Evolutionary conservation across 1,140 invertebrate species (phyloP).

Genomic region (Micrasema longulum): DNA sequence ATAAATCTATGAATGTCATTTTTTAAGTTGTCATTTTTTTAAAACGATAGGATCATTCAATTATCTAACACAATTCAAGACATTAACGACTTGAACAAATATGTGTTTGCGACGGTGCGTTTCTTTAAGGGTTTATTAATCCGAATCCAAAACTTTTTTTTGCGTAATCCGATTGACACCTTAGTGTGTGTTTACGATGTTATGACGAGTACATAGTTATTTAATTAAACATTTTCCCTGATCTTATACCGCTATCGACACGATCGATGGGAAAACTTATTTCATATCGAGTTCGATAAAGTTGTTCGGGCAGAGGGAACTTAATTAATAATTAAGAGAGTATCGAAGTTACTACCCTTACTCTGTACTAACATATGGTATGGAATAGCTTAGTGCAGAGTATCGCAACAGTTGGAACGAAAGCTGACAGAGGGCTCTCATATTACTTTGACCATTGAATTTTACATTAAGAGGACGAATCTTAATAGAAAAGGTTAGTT

Average conservation of each 20-base stretch:
- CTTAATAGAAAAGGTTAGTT: no score
- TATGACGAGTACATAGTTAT: constrained; percentile 4
- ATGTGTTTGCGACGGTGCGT: no score
- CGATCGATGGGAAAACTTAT: constrained; percentile 35
- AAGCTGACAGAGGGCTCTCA: no score
- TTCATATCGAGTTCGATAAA: constrained; percentile 40
- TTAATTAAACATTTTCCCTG: constrained; percentile 19
- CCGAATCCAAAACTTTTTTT: background rate
- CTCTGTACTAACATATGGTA: constrained; percentile 5
- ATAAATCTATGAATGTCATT: no score
- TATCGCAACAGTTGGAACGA: constrained; percentile 8
- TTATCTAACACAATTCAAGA: no score
- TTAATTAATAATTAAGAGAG: constrained; percentile 45
- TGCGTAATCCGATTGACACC: background rate
- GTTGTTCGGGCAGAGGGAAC: constrained; percentile 34
- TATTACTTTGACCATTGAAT: no score
- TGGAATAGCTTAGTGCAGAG: constrained; percentile 18
- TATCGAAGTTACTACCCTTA: constrained; percentile 5
- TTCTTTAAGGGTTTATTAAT: no score
- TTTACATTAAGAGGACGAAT: no score
- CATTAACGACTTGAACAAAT: no score
- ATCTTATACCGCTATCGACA: constrained; percentile 9
- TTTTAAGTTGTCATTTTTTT: no score
- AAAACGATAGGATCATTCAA: no score
- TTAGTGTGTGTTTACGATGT: background rate